Evolutionary conservation across 1,140 invertebrate species (phyloP), one percentile per base, ranked within the genome.

Genomic region (Euschistus heros): DNA sequence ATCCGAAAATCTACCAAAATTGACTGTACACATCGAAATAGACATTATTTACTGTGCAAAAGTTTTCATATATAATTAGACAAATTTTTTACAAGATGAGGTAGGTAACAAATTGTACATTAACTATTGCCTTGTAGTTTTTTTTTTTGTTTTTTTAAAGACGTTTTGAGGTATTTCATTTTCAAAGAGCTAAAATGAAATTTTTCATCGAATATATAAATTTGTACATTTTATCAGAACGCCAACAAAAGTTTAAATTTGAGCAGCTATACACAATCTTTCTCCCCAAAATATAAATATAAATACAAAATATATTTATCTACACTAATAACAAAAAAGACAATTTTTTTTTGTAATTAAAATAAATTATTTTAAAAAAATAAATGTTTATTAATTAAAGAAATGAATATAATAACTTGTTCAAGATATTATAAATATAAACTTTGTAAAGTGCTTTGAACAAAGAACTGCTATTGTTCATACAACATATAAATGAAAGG

Each of bases 21-120:
- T 46, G 44, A 62, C 37, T 24, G 37, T 62, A 47, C 26, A 47
- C 26, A 62, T 62, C 30, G 18, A 62, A 47, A 62, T 46, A 42
- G 30, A 27, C 13, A 42, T 54, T 54, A 18, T n/a, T 18, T 20
- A 62, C 30, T 62, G n/a, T 62, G 59, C 30, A 62, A 62, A 62
- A 62, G 33, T 26, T 24, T 27, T 22, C 13, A 57, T 57, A 27
- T 57, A 46, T 20, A 15, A 62, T 46, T 42, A 46, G n/a, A 42
- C 7, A n/a, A 6, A 33, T 61, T 61, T 62, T 62, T 46, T 46
- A 46, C 26, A 62, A 44, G 33, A 50, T 64, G 63, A 64, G 63
- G 63, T 64, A 64, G 63, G 63, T 64, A 27, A 44, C 10, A 64
- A 64, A 54, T 64, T 64, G 63, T 64, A 64, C 63, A 64, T 33